Evolutionary conservation across 2,113 vertebrate species (phyloP).

Genomic region (Catharus fuscescens): DNA sequence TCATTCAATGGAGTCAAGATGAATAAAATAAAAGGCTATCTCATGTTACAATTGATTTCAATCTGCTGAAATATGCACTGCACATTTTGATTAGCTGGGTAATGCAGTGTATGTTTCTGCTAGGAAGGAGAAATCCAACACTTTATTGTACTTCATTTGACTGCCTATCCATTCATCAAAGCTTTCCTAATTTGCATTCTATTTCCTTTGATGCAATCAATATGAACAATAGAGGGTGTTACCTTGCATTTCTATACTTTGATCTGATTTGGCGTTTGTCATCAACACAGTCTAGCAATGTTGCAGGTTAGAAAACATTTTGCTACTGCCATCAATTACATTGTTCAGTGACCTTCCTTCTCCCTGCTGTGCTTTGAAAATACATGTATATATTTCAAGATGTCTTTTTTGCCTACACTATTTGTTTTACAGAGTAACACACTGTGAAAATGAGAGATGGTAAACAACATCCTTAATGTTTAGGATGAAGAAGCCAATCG

Average conservation of each 20-base stretch:
- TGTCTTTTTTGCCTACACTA: conserved; percentile 25
- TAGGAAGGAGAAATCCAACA: neutral
- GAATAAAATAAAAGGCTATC: conserved; percentile 71
- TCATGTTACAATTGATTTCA: conserved; percentile 73
- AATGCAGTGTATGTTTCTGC: neutral
- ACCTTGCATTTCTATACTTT: conserved; percentile 52
- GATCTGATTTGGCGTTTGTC: conserved; percentile 49
- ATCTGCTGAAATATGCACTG: conserved; percentile 57
- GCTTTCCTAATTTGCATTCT: conserved; percentile 62
- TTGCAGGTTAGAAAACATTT: conserved; percentile 30
- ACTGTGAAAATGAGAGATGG: conserved; percentile 53
- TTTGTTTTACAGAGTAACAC: conserved; percentile 38
- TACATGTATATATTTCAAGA: conserved; percentile 57
- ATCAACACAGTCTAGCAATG: conserved; percentile 2
- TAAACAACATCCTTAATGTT: conserved; percentile 50
- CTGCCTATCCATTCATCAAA: conserved; percentile 59
- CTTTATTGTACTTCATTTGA: conserved; percentile 36
- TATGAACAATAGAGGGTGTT: conserved; percentile 48
- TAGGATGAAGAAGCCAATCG: conserved; percentile 49
- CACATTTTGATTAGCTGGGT: conserved; percentile 58
- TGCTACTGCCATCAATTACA: conserved; percentile 48
- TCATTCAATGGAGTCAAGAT: conserved; percentile 64
- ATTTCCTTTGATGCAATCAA: conserved; percentile 57
- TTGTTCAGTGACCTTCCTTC: conserved; percentile 55
- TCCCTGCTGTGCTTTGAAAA: conserved; percentile 58